These are phyloP conservation scores for Melanerpes aurifrons DNA, from an alignment of 2,113 vertebrate genomes.

Conservation along the genomic window DNA sequence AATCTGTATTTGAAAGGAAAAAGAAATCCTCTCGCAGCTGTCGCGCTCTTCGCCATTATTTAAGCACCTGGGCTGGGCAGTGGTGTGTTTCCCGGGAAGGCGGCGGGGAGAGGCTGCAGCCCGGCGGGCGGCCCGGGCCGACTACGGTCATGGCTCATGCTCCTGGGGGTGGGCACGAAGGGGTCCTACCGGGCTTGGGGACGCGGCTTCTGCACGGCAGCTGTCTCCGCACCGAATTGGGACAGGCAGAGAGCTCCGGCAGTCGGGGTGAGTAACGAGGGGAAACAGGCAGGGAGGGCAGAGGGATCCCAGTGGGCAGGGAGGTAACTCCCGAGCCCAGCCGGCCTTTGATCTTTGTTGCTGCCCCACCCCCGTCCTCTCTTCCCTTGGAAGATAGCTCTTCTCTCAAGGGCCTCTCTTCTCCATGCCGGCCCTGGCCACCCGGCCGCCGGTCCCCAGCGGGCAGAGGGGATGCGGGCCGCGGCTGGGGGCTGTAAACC, in stretches of 20 bases:
- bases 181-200: neutral
- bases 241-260: slow-evolving; percentile 81
- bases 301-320: neutral
- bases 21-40: neutral
- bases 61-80: neutral
- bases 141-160: neutral
- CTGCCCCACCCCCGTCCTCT: neutral
- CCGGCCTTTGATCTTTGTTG: slow-evolving; percentile 36
- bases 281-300: neutral
- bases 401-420: neutral
- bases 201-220: slow-evolving; percentile 74
- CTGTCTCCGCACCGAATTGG: slow-evolving; percentile 73
- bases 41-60: neutral
- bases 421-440: neutral
- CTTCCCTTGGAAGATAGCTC: neutral
- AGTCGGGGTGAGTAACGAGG: slow-evolving; percentile 78
- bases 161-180: neutral
- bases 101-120: neutral
- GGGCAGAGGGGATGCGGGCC: neutral
- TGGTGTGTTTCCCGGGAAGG: neutral
- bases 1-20: slow-evolving; percentile 23
- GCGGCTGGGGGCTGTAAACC: neutral
- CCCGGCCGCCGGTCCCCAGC: neutral
- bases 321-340: neutral
- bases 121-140: neutral